These are phyloP conservation scores for Atopsyche davidsoni DNA, from an alignment of 1,140 invertebrate genomes.

Conservation along the genomic window DNA sequence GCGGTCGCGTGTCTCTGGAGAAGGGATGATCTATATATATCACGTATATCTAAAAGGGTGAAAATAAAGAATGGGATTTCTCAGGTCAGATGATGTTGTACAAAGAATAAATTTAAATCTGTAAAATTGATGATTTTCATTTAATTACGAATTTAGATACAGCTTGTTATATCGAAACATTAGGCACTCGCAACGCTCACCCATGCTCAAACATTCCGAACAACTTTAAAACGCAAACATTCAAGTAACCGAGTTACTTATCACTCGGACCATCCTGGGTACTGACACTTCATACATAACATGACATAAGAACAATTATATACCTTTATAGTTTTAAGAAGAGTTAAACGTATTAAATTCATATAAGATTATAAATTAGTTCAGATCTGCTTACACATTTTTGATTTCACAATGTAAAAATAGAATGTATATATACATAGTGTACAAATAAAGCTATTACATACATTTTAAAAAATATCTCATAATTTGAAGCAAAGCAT, in stretches of 20 bases:
- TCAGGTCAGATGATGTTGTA: conserved; percentile 15
- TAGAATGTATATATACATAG: conserved; percentile 29
- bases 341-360: conserved; percentile 22
- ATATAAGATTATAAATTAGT: conserved; percentile 22
- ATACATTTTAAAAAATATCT: conserved; percentile 15
- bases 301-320: conserved; percentile 28
- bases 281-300: conserved; percentile 25
- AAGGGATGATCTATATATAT: too few relatives aligned
- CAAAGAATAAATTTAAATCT: conserved; percentile 2
- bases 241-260: not conserved
- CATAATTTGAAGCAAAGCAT: conserved; percentile 18
- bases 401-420: conserved; percentile 25
- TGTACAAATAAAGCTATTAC: conserved; percentile 27
- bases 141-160: conserved; percentile 20
- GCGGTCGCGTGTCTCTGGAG: too few relatives aligned
- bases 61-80: not conserved
- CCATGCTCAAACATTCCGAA: conserved; percentile 12
- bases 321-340: conserved; percentile 25
- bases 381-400: conserved; percentile 27
- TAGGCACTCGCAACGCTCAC: conserved; percentile 10
- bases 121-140: conserved; percentile 16
- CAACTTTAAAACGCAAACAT: conserved; percentile 8
- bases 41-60: too few relatives aligned
- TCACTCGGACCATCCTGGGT: conserved; percentile 4
- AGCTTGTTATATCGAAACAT: conserved; percentile 10